phyloP scores from a whole-genome alignment of 2,797 vertebrate species.

The Hoplostethus atlanticus region DNA sequence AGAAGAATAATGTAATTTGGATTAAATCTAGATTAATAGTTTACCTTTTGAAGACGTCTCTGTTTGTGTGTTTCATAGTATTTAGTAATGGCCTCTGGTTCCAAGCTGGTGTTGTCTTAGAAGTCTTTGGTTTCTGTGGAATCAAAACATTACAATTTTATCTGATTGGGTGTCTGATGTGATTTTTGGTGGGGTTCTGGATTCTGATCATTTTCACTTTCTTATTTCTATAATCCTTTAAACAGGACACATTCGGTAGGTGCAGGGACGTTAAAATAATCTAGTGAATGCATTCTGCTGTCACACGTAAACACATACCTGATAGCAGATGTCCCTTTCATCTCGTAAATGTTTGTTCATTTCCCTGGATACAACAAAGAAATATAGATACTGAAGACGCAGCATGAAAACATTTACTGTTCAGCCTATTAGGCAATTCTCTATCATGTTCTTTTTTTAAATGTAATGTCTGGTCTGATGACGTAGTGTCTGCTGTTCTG shows the following conservation, averaged over 20 bases:
- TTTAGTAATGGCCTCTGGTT: constrained; percentile 82
- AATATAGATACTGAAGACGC: background rate
- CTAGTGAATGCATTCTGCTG: background rate
- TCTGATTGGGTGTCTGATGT: background rate
- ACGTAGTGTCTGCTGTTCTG: background rate
- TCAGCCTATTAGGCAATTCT: background rate
- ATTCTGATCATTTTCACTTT: background rate
- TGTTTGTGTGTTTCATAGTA: constrained; percentile 81
- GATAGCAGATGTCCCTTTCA: constrained; percentile 88
- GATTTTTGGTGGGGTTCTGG: background rate
- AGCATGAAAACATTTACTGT: background rate
- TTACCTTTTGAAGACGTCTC: constrained; percentile 85
- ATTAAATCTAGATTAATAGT: background rate
- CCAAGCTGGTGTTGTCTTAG: constrained; percentile 61
- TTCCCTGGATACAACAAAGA: constrained; percentile 83
- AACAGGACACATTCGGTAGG: background rate
- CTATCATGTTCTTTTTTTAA: too few relatives aligned
- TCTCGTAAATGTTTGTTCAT: constrained; percentile 95
- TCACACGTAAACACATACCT: constrained; percentile 79
- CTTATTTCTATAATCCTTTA: background rate
- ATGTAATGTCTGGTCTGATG: too few relatives aligned
- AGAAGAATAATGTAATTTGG: background rate
- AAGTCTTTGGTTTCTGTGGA: constrained; percentile 85
- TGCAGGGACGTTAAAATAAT: background rate
- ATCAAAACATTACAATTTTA: constrained; percentile 38